Base-by-base conservation (phyloP, 2,797 vertebrate species). In the Myripristis murdjan region DNA sequence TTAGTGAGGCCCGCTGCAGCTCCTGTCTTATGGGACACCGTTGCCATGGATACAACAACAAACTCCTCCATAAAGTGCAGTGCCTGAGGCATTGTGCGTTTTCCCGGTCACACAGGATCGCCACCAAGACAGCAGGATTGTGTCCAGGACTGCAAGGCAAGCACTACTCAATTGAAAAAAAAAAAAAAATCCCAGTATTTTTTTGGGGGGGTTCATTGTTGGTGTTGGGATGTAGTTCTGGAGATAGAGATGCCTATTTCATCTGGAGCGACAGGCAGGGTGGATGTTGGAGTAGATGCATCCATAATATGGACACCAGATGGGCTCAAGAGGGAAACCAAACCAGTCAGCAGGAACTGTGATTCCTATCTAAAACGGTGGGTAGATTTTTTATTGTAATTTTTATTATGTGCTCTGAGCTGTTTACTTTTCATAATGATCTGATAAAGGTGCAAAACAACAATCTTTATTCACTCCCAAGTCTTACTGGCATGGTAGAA, bases 361-460 rank as follows among this genome's bases (percentile, higher is more conserved):
- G 85, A 93, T 75, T 95, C 95, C 5, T 95, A 95, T 77, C 81
- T 95, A 65, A 89, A 89, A 64, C 84, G 90, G 95, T 95, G 75
- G 77, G 93, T 86, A 35, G 26, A 75, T 39, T 18, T n/a, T 10
- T 39, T 33, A 53, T 28, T 5, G 5, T 53, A 75, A 39, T 18
- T n/a, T 10, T 39, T 33, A 53, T 28, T 5, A 5, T 53, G 8
- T 44, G n/a, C 6, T 55, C 9, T 24, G 12, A 55, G 22, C 4
- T 8, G 4, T 33, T 39, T 47, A 60, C 16, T 23, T n/a, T 28
- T 37, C 33, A 35, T 7, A 35, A 0, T 7, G 6, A 5, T 8
- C 9, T 9, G 33, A 35, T 35, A 9, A 35, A 35, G 4, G 62
- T 11, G 49, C 9, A 1, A 53, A 68, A 24, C 12, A 14, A 22